Percentiles rank a stretch among this genome's conserved stretches.
Evolutionary conservation across 2,113 vertebrate genomes (phyloP).

Genomic region (Silurus glanis): DNA sequence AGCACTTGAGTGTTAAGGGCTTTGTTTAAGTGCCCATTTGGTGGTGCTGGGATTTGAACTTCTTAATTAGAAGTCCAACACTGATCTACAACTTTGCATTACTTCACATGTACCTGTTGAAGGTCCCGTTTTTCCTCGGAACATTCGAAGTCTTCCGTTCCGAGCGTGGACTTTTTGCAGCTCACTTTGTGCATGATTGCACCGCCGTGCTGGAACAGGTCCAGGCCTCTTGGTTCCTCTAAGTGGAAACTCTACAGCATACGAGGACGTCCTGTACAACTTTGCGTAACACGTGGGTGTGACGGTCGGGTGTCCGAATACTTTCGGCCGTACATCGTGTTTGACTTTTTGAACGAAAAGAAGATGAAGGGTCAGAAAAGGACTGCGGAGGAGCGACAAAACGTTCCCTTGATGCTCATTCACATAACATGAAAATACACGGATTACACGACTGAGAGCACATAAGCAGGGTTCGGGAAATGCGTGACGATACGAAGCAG

Average conservation of each 20-base stretch:
- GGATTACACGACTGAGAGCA: not conserved
- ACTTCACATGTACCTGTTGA: too few relatives aligned
- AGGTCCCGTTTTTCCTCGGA: too few relatives aligned
- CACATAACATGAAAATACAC: conserved; percentile 3
- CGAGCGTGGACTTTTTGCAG: too few relatives aligned
- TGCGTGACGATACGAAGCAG: not conserved
- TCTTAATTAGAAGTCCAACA: too few relatives aligned
- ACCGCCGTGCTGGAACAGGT: too few relatives aligned
- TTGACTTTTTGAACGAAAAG: not conserved
- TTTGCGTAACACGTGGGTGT: not conserved
- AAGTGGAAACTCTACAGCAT: not conserved
- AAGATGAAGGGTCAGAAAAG: not conserved
- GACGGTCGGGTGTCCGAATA: not conserved
- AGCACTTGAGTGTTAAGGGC: too few relatives aligned
- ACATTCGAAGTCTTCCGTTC: too few relatives aligned
- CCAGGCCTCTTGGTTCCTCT: not conserved
- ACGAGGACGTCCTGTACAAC: not conserved
- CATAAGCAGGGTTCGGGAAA: not conserved
- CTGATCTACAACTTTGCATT: too few relatives aligned
- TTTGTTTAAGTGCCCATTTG: too few relatives aligned
- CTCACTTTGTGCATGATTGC: too few relatives aligned
- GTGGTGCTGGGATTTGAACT: too few relatives aligned
- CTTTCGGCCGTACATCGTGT: not conserved
- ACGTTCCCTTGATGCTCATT: not conserved
- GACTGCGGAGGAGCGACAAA: not conserved